A percentile compares a stretch with the other conserved stretches of the same genome.
Evolutionary conservation across 2,797 vertebrate genomes (phyloP).

Genomic region (Danio tinwini): DNA sequence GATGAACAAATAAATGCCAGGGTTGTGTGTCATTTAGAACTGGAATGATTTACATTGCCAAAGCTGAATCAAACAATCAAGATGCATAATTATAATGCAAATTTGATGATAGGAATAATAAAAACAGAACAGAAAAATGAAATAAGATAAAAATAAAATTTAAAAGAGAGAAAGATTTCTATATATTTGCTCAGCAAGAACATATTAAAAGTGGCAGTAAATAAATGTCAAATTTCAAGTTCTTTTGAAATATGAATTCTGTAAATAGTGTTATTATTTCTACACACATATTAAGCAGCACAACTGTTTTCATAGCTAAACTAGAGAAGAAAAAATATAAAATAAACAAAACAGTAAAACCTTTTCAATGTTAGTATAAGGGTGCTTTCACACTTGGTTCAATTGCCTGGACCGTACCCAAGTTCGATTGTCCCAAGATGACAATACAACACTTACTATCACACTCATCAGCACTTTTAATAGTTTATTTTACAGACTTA

Average conservation of each 20-base stretch:
- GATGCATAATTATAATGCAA: neutral
- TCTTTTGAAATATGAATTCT: neutral
- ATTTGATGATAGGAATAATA: neutral
- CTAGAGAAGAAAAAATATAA: too few relatives aligned
- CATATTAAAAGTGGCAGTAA: too few relatives aligned
- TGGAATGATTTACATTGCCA: neutral
- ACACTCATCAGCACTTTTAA: too few relatives aligned
- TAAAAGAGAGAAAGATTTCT: too few relatives aligned
- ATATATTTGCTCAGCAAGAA: too few relatives aligned
- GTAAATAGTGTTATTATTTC: neutral
- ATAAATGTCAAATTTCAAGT: too few relatives aligned
- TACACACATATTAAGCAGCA: neutral
- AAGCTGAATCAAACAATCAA: neutral
- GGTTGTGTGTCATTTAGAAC: slow-evolving; percentile 3
- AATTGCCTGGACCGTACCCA: too few relatives aligned
- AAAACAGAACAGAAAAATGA: neutral
- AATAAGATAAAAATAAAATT: too few relatives aligned
- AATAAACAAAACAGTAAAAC: neutral
- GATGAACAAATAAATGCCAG: neutral
- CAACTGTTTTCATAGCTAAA: neutral
- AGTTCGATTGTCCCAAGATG: too few relatives aligned
- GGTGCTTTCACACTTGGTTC: too few relatives aligned
- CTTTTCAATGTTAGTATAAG: neutral
- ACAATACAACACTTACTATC: too few relatives aligned
- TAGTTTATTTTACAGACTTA: too few relatives aligned